phyloP scores from a whole-genome alignment of 1,140 invertebrate species.

The Rhagoletis pomonella region DNA sequence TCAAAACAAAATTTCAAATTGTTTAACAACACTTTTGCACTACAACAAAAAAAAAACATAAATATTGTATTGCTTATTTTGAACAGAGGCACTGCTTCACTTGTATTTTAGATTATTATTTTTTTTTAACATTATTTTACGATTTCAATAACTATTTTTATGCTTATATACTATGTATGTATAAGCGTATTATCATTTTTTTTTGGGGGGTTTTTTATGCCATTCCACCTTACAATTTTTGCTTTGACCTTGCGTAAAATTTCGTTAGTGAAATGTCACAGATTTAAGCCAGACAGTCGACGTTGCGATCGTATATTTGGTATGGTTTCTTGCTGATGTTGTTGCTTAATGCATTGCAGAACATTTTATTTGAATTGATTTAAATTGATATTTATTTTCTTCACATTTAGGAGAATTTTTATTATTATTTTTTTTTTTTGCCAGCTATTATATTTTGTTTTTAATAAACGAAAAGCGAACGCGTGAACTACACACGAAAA shows the following conservation, averaged over 20 bases:
- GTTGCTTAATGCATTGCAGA: not conserved
- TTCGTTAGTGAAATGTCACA: slow-evolving; percentile 17
- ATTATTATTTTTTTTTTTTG: slow-evolving; percentile 14
- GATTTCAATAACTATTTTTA: not conserved
- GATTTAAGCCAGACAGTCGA: not conserved
- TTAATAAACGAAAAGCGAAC: slow-evolving; percentile 32
- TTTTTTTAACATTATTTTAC: not conserved
- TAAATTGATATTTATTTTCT: not conserved
- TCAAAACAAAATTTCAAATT: slow-evolving; percentile 24
- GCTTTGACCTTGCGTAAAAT: slow-evolving; percentile 33
- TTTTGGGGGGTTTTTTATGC: not conserved
- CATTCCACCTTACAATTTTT: slow-evolving; percentile 34
- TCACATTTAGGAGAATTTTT: slow-evolving; percentile 31
- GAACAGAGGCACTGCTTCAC: slow-evolving; percentile 25
- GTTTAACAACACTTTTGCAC: slow-evolving; percentile 23
- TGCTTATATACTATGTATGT: not conserved
- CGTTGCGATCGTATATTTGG: not conserved
- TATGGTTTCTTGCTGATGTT: too few relatives aligned
- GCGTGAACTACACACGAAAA: slow-evolving; percentile 53
- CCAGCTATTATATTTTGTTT: not conserved
- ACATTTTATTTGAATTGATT: slow-evolving; percentile 33
- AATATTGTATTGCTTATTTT: not conserved
- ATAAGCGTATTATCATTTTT: not conserved
- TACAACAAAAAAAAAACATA: not conserved
- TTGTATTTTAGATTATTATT: not conserved